A percentile compares a stretch with the other conserved stretches of the same genome.
phyloP scores from a whole-genome alignment of 2,797 vertebrate species.

The Trichosurus vulpecula region DNA sequence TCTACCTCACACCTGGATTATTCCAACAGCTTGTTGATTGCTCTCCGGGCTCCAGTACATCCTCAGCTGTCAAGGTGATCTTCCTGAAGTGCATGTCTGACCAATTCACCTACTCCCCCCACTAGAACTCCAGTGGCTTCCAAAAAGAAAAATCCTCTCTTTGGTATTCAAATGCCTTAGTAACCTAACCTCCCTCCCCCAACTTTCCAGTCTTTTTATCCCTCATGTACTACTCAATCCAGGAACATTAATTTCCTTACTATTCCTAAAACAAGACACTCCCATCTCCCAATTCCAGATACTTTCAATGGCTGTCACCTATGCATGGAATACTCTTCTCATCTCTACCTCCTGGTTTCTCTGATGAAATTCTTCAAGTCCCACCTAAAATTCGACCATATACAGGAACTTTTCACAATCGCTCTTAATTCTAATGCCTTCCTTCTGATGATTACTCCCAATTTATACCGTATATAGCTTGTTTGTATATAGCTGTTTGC shows the following conservation, averaged over 20 bases:
- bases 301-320: background rate
- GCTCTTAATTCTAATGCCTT: background rate
- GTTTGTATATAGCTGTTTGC: background rate
- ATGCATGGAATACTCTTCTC: background rate
- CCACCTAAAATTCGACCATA: background rate
- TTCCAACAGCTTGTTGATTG: background rate
- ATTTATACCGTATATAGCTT: background rate
- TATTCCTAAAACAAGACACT: background rate
- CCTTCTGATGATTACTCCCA: background rate
- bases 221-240: background rate
- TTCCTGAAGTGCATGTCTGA: background rate
- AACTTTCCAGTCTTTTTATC: background rate
- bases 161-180: background rate
- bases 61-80: background rate
- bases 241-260: background rate
- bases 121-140: background rate
- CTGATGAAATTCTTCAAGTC: background rate
- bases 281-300: background rate
- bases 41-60: background rate
- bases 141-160: background rate
- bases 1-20: background rate
- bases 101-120: background rate
- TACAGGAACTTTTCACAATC: background rate
- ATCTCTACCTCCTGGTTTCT: background rate
- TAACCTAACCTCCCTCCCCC: background rate